These are phyloP conservation scores for Euura saliciscinereae DNA, from an alignment of 1,140 invertebrate genomes.

Conservation along the genomic window DNA sequence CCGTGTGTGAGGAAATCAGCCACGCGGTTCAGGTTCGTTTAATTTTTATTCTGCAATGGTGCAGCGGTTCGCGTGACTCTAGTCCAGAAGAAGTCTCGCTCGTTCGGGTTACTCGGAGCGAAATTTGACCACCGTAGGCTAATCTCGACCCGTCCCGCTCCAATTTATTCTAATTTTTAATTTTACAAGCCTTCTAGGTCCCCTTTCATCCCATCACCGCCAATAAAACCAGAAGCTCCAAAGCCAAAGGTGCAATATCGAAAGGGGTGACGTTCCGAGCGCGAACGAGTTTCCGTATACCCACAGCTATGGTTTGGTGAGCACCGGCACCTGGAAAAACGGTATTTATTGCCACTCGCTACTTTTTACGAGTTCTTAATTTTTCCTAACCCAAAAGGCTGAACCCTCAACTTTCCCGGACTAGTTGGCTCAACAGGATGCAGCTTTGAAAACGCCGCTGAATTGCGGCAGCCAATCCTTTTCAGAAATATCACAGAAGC, in stretches of 20 bases:
- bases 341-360: slow-evolving; percentile 53
- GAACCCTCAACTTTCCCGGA: slow-evolving; percentile 14
- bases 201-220: too few relatives aligned
- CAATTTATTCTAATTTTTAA: slow-evolving; percentile 39
- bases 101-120: slow-evolving; percentile 26
- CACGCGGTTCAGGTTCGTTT: too few relatives aligned
- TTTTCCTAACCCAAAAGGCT: slow-evolving; percentile 25
- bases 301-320: too few relatives aligned
- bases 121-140: slow-evolving; percentile 35
- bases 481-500: slow-evolving; percentile 35
- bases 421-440: slow-evolving; percentile 25
- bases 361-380: slow-evolving; percentile 55
- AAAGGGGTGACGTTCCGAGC: too few relatives aligned
- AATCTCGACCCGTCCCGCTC: slow-evolving; percentile 21
- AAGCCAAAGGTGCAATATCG: too few relatives aligned
- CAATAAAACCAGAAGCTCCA: too few relatives aligned
- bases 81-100: too few relatives aligned
- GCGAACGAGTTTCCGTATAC: too few relatives aligned
- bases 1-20: too few relatives aligned
- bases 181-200: too few relatives aligned
- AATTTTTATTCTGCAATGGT: background rate
- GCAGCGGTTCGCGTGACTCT: too few relatives aligned
- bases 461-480: slow-evolving; percentile 36
- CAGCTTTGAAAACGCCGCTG: slow-evolving; percentile 32
- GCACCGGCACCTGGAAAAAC: slow-evolving; percentile 38